These are phyloP conservation scores for Etheostoma cragini DNA, from an alignment of 2,113 vertebrate species.

Conservation along the genomic window DNA sequence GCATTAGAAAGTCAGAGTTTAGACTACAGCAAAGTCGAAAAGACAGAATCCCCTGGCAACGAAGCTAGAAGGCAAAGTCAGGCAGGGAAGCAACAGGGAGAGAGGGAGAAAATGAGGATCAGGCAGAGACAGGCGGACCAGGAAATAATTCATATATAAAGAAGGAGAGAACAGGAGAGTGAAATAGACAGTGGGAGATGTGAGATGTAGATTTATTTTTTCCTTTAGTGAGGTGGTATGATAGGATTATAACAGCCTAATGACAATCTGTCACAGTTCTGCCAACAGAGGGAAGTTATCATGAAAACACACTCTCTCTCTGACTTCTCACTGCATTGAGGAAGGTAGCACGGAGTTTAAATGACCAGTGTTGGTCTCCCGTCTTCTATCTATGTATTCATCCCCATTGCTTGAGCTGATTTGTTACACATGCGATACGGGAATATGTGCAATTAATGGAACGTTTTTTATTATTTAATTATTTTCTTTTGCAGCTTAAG, in stretches of 20 bases:
- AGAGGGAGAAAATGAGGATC: conserved; percentile 12
- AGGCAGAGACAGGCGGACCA: conserved; percentile 13
- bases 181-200: not conserved
- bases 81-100: not conserved
- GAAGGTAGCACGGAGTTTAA: conserved; percentile 13
- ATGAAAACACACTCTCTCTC: not conserved
- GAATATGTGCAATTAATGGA: conserved; percentile 28
- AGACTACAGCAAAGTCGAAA: conserved; percentile 44
- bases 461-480: not conserved
- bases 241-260: conserved; percentile 18
- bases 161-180: not conserved
- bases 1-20: conserved; percentile 47
- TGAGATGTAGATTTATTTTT: not conserved
- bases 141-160: conserved; percentile 25
- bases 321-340: conserved; percentile 4
- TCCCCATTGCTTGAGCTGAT: conserved; percentile 10
- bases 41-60: conserved; percentile 26
- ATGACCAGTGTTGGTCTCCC: conserved; percentile 3
- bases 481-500: conserved; percentile 27
- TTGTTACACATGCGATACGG: conserved; percentile 18
- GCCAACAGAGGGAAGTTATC: conserved; percentile 20
- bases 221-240: conserved; percentile 4
- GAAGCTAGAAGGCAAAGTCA: conserved; percentile 17
- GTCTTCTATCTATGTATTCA: conserved; percentile 9
- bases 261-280: conserved; percentile 25